phyloP scores from a whole-genome alignment of 2,888 invertebrate species.

The Empis stercorea region DNA sequence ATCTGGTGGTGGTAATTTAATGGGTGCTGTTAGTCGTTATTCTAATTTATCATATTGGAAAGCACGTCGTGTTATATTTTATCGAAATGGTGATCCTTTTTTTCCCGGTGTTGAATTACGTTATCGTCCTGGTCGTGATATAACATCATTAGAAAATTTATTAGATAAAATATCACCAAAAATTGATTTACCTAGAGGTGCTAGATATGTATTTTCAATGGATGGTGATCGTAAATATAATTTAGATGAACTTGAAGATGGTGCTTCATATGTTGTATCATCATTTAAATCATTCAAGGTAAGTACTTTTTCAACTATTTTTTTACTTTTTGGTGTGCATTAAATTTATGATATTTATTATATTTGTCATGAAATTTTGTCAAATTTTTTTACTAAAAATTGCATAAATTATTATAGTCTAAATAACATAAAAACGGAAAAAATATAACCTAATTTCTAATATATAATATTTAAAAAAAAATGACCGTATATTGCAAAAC shows the following conservation, averaged over 20 bases:
- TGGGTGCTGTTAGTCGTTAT: constrained; percentile 48
- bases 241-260: constrained; percentile 77
- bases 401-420: too few relatives aligned
- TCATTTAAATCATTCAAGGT: constrained; percentile 87
- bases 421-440: too few relatives aligned
- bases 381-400: too few relatives aligned
- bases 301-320: constrained; percentile 22
- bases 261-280: constrained; percentile 86
- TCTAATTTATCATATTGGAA: constrained; percentile 78
- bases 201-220: constrained; percentile 83
- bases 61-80: constrained; percentile 76
- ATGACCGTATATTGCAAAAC: too few relatives aligned
- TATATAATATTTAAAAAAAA: too few relatives aligned
- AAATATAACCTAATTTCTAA: too few relatives aligned
- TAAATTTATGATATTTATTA: too few relatives aligned
- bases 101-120: constrained; percentile 80
- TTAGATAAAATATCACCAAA: constrained; percentile 77
- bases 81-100: constrained; percentile 86
- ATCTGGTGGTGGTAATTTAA: constrained; percentile 7
- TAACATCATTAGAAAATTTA: constrained; percentile 71
- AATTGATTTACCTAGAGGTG: constrained; percentile 77
- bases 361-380: too few relatives aligned
- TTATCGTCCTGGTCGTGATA: constrained; percentile 79
- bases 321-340: too few relatives aligned
- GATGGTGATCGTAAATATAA: constrained; percentile 76